These are phyloP conservation scores for Knipowitschia caucasica DNA, from an alignment of 2,797 vertebrate genomes.

Conservation along the genomic window DNA sequence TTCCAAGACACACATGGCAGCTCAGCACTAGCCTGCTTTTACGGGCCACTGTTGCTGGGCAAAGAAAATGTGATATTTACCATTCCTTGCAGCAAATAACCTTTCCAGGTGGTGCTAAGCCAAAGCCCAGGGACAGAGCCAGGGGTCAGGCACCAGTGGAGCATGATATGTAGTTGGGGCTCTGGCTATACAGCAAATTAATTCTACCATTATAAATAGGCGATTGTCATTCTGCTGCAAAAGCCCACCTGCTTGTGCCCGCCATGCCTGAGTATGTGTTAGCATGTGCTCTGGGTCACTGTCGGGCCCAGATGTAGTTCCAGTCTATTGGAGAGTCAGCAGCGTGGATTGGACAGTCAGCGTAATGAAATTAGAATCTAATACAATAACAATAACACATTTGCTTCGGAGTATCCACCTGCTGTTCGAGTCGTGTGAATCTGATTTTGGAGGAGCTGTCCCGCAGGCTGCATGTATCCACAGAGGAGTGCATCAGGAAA, in stretches of 20 bases:
- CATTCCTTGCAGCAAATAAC: slow-evolving; percentile 10
- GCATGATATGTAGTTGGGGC: slow-evolving; percentile 15
- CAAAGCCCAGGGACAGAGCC: slow-evolving; percentile 5
- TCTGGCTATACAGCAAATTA: slow-evolving; percentile 11
- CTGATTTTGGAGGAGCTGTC: not conserved
- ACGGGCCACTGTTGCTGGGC: slow-evolving; percentile 7
- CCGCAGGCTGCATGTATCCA: slow-evolving; percentile 3
- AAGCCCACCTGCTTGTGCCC: slow-evolving; percentile 1
- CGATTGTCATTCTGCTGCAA: slow-evolving; percentile 9
- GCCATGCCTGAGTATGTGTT: slow-evolving; percentile 8
- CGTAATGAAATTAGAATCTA: slow-evolving; percentile 9
- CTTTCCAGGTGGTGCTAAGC: slow-evolving; percentile 16
- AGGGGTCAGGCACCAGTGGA: slow-evolving; percentile 13
- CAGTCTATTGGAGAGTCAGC: slow-evolving; percentile 12
- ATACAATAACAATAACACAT: slow-evolving; percentile 8
- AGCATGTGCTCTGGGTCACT: slow-evolving; percentile 5
- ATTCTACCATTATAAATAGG: slow-evolving; percentile 17
- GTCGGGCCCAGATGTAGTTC: slow-evolving; percentile 4
- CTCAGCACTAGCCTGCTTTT: not conserved
- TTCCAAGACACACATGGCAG: slow-evolving; percentile 5
- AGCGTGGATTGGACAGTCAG: not conserved
- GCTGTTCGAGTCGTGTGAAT: slow-evolving; percentile 1
- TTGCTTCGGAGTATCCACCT: not conserved
- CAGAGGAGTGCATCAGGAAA: not conserved
- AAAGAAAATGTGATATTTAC: slow-evolving; percentile 11